phyloP scores from a whole-genome alignment of 92 coral and sea anemone genomes.

The Palythoa heliodiscus region DNA sequence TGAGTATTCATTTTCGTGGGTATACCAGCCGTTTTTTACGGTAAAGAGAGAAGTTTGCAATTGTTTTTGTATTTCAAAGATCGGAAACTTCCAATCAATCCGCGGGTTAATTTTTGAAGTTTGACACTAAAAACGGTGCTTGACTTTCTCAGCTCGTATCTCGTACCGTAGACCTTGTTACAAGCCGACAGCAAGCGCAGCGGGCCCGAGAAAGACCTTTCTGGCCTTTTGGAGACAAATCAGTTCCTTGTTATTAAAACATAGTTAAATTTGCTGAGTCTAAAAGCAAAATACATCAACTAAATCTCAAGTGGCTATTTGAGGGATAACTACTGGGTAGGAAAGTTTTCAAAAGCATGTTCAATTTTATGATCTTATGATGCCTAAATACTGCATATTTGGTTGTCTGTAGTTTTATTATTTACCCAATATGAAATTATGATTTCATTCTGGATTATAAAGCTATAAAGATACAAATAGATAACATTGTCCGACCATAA shows the following conservation, averaged over 20 bases:
- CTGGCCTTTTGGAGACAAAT: slow-evolving; percentile 16
- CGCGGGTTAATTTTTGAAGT: background rate
- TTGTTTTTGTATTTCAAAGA: background rate
- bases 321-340: background rate
- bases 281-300: slow-evolving; percentile 25
- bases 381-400: background rate
- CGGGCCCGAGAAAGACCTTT: background rate
- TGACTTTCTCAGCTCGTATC: background rate
- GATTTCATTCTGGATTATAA: background rate
- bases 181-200: background rate
- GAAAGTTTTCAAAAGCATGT: background rate
- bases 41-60: background rate
- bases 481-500: slow-evolving; percentile 3
- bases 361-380: background rate
- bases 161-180: background rate
- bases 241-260: slow-evolving; percentile 13
- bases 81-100: background rate
- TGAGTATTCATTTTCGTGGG: background rate
- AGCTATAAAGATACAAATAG: background rate
- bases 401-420: background rate
- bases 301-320: background rate
- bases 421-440: background rate
- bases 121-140: background rate
- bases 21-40: background rate
- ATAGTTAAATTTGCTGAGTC: background rate